Evolutionary conservation across 2,797 vertebrate species (phyloP), one percentile per base, ranked within the genome.

Genomic region (Erpetoichthys calabaricus): DNA sequence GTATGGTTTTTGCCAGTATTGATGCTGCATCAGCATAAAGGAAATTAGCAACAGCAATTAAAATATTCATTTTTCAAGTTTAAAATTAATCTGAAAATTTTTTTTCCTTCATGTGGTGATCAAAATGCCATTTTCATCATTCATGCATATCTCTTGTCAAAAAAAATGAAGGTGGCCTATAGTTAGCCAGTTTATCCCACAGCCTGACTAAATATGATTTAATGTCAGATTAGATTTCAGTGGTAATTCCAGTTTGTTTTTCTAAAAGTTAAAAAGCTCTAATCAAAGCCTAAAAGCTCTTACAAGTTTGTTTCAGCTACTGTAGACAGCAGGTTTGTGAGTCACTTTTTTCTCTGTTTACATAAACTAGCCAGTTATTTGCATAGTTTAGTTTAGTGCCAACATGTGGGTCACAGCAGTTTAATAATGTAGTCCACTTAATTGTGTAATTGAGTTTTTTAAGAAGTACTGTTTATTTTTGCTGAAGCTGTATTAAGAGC

Each of bases 161-260:
- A 72, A 73, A 72, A 71, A 64, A 72, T 64, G 73, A 77, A 64
- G 67, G 61, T 62, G 55, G 62, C 58, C 66, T 59, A 62, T 63
- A 68, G 65, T 58, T 61, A 67, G 68, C 61, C 49, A 60, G 60
- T 52, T 62, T 46, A 60, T 57, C 44, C 46, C 47, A 47, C 25
- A 8, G 67, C 65, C 54, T 64, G n/a, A 47, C 56, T 10, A 70
- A 62, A 63, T 57, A 44, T 62, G 65, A 75, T 76, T 65, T 57
- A 72, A 70, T 61, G 63, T 75, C 64, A 47, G 63, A 73, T 77
- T 65, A 69, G 66, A 43, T 63, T 25, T 59, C 52, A 72, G 65
- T 61, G 67, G 68, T 74, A 72, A 62, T 60, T 66, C 9, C 65
- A 68, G 75, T 80, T 78, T 82, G 75, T 82, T 81, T 69, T 80